Evolutionary conservation across 2,888 invertebrate genomes (phyloP).

Genomic region (Cataglyphis livida): DNA sequence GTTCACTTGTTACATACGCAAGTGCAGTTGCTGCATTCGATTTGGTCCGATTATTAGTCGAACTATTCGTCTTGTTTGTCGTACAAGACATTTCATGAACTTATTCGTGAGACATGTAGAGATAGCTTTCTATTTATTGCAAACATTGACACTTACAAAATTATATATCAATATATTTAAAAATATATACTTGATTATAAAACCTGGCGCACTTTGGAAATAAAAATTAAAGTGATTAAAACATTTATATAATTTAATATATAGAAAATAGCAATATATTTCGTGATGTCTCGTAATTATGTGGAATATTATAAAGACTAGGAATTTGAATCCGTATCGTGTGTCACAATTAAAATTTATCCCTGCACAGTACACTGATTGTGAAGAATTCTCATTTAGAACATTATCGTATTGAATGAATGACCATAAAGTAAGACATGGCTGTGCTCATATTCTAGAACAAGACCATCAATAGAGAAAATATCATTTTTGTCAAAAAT

Average conservation of each 20-base stretch:
- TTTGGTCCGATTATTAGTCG: neutral
- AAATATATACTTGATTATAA: neutral
- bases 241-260: constrained; percentile 20
- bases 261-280: constrained; percentile 13
- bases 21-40: constrained; percentile 17
- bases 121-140: neutral
- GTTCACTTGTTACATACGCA: neutral
- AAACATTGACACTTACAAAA: neutral
- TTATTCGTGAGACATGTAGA: neutral
- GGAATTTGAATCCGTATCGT: neutral
- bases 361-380: neutral
- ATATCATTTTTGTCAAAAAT: neutral
- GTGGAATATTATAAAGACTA: neutral
- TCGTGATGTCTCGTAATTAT: neutral
- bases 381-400: constrained; percentile 6
- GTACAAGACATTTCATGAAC: neutral
- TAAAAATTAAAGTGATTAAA: neutral
- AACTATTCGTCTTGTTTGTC: neutral
- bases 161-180: neutral
- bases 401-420: constrained; percentile 36
- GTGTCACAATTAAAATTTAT: neutral
- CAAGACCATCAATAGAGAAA: neutral
- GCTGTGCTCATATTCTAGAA: constrained; percentile 49
- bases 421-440: constrained; percentile 50
- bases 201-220: neutral